Base-by-base conservation (phyloP, 1,140 invertebrate species). In the Pseudomyrmex pallidus region DNA sequence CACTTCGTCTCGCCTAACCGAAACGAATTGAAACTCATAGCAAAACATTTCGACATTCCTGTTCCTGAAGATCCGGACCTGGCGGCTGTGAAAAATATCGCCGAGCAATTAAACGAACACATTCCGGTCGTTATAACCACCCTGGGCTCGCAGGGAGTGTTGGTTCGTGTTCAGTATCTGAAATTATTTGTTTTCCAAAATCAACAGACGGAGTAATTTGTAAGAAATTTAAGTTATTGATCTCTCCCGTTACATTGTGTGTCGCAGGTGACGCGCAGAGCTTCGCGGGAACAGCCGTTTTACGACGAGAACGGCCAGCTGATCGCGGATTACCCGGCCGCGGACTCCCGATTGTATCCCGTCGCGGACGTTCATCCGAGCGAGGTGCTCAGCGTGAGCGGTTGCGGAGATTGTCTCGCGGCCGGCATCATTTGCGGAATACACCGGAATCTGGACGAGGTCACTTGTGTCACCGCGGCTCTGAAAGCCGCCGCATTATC, bases 1-100 rank as follows among this genome's bases (percentile, higher is more conserved):
- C 91, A 91, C 0, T 96, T 95, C 86, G 91, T 95, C 2, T 96
- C 96, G 0, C 96, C 96, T 2, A 96, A 96, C 88, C 85, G 95
- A 2, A 94, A 95, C 80, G 96, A 96, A 90, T 90, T 96, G 12
- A 83, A 91, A 48, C 76, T 85, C 13, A 94, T 95, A 50, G 90
- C 91, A 48, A 86, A 90, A 17, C 89, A 85, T 85, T 89, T 94
- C 70, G 61, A 89, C 63, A 90, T 94, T 63, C 22, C 78, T 15
- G 57, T 87, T 50, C 17, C 72, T 64, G 62, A 85, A 8, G 66
- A 87, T 20, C 67, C 83, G 25, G 22, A 86, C 54, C 17, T 90
- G n/a, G 46, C 89, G 35, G 20, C 54, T 15, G 74, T 91, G 68
- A 87, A 64, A 77, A 46, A 70, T 61, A 78, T 91, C 1, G 84